Base-by-base conservation (phyloP, 2,113 vertebrate genomes). In the Eurystomus gularis region DNA sequence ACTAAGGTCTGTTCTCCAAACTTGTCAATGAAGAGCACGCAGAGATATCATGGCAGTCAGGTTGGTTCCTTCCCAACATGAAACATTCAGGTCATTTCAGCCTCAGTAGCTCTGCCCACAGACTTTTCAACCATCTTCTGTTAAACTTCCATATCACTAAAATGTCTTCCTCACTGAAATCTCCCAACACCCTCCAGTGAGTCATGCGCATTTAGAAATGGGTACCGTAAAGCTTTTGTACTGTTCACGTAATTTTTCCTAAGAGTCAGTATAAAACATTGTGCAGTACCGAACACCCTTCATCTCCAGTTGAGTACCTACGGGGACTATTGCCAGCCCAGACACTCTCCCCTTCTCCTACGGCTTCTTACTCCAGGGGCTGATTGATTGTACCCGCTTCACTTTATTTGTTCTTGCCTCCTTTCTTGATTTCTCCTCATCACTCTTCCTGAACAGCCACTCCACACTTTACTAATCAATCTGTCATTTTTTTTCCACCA, bases 391-490 rank as follows among this genome's bases (percentile, higher is more conserved):
- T 28, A 33, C 60, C 69, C 91, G 77, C 65, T 88, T 84, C 80
- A 52, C 73, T 79, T 70, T 78, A 92, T 88, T 94, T 91, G 83
- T 82, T 94, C 94, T 94, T 70, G 51, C 76, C 88, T 86, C 64
- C 55, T 86, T 86, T 70, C 86, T 92, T 92, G 83, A 95, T 88
- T 95, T 95, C 65, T 54, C 60, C 55, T 91, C 93, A 96, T 94
- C 89, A 44, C 73, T 94, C 93, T 95, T 95, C 48, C 77, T 91
- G 55, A 94, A 48, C 86, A 93, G 82, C 78, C 73, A 90, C 88
- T 95, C 82, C 57, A 69, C 62, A 48, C 68, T 92, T 82, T n/a
- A 55, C 80, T 81, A 78, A 96, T 90, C 92, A 83, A 82, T 48
- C 62, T 72, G 76, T 71, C 88, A 55, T 64, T 75, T 91, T 81